Evolutionary conservation across 2,888 invertebrate genomes (phyloP).

Genomic region (Drosophila lutescens): DNA sequence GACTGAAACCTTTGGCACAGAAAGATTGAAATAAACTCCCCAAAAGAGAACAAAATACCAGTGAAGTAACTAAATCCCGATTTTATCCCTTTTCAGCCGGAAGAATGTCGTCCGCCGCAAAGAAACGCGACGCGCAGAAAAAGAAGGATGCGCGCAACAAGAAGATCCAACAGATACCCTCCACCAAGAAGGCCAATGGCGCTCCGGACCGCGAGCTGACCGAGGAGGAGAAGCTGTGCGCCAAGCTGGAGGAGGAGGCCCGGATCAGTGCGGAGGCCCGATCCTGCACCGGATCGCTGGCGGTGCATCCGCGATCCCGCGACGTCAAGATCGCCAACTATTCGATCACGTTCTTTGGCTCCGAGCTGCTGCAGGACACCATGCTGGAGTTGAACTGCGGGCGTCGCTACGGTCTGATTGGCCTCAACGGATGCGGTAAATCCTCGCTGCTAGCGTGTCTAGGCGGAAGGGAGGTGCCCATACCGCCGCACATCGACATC

Average conservation of each 20-base stretch:
- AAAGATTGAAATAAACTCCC: background rate
- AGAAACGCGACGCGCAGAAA: conserved; percentile 98
- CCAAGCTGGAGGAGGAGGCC: conserved; percentile 95
- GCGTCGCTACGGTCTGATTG: conserved; percentile 97
- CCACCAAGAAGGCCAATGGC: conserved; percentile 86
- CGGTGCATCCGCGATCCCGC: conserved; percentile 97
- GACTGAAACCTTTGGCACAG: conserved; percentile 9
- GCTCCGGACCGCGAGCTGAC: conserved; percentile 81
- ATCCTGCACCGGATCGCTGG: conserved; percentile 96
- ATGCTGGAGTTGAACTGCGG: conserved; percentile 98
- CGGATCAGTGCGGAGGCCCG: conserved; percentile 96
- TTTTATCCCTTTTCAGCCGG: background rate
- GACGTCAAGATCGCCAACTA: conserved; percentile 98
- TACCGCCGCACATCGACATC: conserved; percentile 98
- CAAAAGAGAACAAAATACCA: conserved; percentile 3
- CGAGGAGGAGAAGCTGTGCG: conserved; percentile 90
- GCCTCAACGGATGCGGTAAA: conserved; percentile 99
- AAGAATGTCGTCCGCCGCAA: conserved; percentile 98
- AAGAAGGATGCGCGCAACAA: conserved; percentile 95
- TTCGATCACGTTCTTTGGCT: conserved; percentile 99
- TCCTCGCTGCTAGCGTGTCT: conserved; percentile 96
- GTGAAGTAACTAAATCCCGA: background rate
- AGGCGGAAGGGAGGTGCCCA: conserved; percentile 96
- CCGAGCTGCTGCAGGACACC: conserved; percentile 97
- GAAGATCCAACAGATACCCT: conserved; percentile 85